Conservation (phyloP, 2,888 invertebrate genomes). For the Hypolimnas misippus region DNA sequence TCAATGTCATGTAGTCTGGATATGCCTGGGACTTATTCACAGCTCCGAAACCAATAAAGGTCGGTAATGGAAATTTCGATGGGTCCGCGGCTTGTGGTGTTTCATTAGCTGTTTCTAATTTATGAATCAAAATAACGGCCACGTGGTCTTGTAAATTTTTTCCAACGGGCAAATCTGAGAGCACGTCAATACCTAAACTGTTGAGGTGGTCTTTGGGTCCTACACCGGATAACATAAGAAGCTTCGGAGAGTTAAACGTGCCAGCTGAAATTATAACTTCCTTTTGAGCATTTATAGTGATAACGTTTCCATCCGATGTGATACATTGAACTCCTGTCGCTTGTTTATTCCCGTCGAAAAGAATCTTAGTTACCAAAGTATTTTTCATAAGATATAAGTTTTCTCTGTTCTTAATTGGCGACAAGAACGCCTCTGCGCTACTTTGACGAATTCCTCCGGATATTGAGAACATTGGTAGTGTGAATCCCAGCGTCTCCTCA, state of each 20-base stretch:
- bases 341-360: conserved; percentile 74
- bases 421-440: conserved; percentile 76
- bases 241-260: no score
- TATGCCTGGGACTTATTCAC: conserved; percentile 80
- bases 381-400: conserved; percentile 70
- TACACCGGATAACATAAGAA: no score
- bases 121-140: no score
- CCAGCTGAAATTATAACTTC: no score
- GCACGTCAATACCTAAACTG: conserved; percentile 55
- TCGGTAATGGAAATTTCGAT: conserved; percentile 51
- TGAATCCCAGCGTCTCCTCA: conserved; percentile 65
- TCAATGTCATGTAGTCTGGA: conserved; percentile 59
- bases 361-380: conserved; percentile 71
- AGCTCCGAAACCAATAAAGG: no score
- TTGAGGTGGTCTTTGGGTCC: conserved; percentile 60
- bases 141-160: no score
- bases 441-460: no score
- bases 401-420: conserved; percentile 51
- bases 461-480: conserved; percentile 69
- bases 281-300: conserved; percentile 55
- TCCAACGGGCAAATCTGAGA: no score
- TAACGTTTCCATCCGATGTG: conserved; percentile 47
- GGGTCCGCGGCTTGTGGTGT: conserved; percentile 59
- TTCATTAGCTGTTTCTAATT: conserved; percentile 38
- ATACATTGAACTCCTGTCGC: conserved; percentile 68